A percentile compares a stretch with the other conserved stretches of the same genome.
These are phyloP conservation scores for Volucella inanis DNA, from an alignment of 2,888 invertebrate genomes.

Conservation along the genomic window DNA sequence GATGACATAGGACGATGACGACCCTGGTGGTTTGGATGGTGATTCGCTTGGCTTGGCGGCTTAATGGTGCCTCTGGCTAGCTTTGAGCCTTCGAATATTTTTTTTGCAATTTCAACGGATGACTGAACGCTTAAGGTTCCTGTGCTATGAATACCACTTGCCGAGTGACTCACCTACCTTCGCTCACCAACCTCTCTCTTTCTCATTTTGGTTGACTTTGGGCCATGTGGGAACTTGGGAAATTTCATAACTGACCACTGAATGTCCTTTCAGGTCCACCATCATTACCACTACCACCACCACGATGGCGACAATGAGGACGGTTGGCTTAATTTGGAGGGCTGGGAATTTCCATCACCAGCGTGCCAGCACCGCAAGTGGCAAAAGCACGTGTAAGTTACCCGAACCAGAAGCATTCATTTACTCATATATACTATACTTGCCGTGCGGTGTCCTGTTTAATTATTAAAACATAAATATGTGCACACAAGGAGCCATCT, in stretches of 20 bases:
- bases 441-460: conserved; percentile 31
- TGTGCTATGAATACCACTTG: not conserved
- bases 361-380: too few species aligned
- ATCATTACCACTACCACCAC: not conserved
- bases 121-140: conserved; percentile 49
- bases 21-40: not conserved
- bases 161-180: not conserved
- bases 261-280: not conserved
- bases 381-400: too few species aligned
- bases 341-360: not conserved
- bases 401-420: too few species aligned
- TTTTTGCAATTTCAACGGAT: conserved; percentile 32
- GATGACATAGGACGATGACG: too few species aligned
- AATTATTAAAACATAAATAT: conserved; percentile 43
- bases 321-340: not conserved
- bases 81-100: not conserved
- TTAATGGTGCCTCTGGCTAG: conserved; percentile 44
- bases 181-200: not conserved
- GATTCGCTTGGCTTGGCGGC: conserved; percentile 13
- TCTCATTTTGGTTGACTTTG: too few species aligned
- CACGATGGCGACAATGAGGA: not conserved
- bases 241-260: conserved; percentile 48
- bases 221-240: too few species aligned
- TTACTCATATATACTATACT: too few species aligned
- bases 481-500: not conserved